A percentile compares a stretch with the other conserved stretches of the same genome.
These are phyloP conservation scores for Apostichopus leukothele DNA, from an alignment of 53 echinoderm and acorn worm species.

Conservation along the genomic window DNA sequence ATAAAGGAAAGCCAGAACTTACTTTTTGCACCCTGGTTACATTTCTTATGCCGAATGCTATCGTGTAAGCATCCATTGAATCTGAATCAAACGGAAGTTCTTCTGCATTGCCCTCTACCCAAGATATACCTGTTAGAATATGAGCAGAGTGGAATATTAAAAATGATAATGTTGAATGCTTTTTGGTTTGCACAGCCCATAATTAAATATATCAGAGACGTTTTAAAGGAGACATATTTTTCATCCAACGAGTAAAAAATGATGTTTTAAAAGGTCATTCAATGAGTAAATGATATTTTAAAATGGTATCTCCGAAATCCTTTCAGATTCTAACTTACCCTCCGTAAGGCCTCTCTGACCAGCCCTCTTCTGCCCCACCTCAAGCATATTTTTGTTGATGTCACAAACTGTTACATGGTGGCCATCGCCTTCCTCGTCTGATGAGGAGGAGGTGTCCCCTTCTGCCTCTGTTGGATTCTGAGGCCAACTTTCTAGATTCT, in stretches of 20 bases:
- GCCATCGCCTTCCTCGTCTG: background rate
- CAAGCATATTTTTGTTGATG: constrained; percentile 87
- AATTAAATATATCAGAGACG: too few species aligned
- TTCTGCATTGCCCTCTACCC: constrained; percentile 93
- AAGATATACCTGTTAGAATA: constrained; percentile 69
- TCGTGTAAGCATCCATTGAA: constrained; percentile 92
- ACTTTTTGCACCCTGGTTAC: constrained; percentile 87
- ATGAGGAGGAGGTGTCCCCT: background rate
- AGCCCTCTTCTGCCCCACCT: constrained; percentile 81
- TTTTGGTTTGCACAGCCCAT: too few species aligned
- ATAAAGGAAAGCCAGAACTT: background rate
- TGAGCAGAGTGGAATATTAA: background rate
- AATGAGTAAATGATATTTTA: background rate
- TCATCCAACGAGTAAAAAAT: too few species aligned
- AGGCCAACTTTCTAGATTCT: constrained; percentile 42
- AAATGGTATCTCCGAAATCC: too few species aligned
- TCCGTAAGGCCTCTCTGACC: constrained; percentile 58
- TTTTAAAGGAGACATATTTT: too few species aligned
- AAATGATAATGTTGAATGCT: too few species aligned
- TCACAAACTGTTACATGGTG: constrained; percentile 87
- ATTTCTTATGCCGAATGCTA: constrained; percentile 98
- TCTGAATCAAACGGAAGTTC: constrained; percentile 77
- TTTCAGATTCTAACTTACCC: constrained; percentile 44
- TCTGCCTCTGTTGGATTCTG: constrained; percentile 11
- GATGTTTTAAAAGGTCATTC: background rate